Conservation (phyloP, 2,797 vertebrate genomes). For the Lepidocolaptes lacrymiger region DNA sequence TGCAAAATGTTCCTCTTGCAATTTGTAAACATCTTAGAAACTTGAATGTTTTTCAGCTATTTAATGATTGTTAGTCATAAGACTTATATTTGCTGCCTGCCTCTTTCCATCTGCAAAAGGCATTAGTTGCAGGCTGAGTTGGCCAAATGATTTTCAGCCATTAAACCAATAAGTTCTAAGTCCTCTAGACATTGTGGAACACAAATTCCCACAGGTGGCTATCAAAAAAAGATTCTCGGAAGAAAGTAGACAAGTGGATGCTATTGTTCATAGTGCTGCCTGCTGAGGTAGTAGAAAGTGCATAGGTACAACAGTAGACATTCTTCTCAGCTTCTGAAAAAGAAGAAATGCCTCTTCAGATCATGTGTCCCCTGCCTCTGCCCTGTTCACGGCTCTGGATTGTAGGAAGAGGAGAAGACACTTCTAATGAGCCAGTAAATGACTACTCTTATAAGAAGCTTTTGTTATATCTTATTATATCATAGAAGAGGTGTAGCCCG, state of each 20-base stretch:
- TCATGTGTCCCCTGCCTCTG: neutral
- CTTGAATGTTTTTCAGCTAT: conserved; percentile 3
- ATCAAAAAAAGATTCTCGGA: neutral
- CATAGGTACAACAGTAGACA: neutral
- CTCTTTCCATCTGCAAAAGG: neutral
- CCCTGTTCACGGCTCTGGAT: neutral
- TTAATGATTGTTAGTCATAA: neutral
- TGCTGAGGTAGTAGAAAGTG: neutral
- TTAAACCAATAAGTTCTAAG: neutral
- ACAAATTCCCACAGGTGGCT: neutral
- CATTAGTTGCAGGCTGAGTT: neutral
- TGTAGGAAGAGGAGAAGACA: neutral
- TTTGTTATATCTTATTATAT: neutral
- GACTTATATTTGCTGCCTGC: neutral
- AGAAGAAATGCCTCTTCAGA: neutral
- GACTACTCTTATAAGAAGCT: neutral
- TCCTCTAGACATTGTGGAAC: neutral
- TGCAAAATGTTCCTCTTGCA: conserved; percentile 42
- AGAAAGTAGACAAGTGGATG: neutral
- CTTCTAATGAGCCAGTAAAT: neutral
- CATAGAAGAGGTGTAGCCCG: neutral
- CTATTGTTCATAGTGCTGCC: neutral
- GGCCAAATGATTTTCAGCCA: neutral
- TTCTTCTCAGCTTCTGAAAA: neutral
- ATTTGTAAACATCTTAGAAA: conserved; percentile 56